Conservation (phyloP, 2,888 invertebrate species). For the Smittia sp. region DNA sequence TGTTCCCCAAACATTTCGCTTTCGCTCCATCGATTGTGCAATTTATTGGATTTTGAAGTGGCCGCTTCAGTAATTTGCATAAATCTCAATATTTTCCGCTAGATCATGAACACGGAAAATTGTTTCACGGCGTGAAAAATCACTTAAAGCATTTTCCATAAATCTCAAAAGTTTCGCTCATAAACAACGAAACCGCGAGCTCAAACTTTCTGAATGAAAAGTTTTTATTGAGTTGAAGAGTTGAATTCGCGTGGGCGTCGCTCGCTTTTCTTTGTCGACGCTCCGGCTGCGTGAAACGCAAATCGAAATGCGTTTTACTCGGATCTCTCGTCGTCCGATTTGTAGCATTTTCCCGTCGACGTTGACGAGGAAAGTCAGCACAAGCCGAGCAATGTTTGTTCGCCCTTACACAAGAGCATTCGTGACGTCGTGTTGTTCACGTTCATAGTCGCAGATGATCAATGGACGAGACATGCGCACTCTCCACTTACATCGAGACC, state of each 20-base stretch:
- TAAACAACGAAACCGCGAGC: not conserved
- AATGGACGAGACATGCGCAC: not conserved
- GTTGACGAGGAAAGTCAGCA: not conserved
- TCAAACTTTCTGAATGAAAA: not conserved
- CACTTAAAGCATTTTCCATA: too few relatives aligned
- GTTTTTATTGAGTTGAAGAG: not conserved
- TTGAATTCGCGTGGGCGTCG: not conserved
- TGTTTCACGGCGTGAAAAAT: too few relatives aligned
- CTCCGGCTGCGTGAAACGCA: not conserved
- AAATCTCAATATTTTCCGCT: too few relatives aligned
- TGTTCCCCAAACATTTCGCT: not conserved
- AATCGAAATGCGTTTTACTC: not conserved
- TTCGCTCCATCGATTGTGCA: not conserved
- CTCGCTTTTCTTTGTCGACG: not conserved
- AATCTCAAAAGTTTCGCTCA: too few relatives aligned
- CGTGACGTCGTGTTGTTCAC: constrained; percentile 11
- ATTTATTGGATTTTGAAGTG: constrained; percentile 1
- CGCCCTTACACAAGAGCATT: not conserved
- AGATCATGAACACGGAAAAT: too few relatives aligned
- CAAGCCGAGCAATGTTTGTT: not conserved
- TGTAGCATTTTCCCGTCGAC: not conserved
- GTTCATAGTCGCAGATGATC: constrained; percentile 7
- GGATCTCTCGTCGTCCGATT: not conserved
- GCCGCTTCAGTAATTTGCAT: not conserved
- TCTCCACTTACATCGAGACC: not conserved